Conservation (phyloP, 2,888 invertebrate species). For the Andrena haemorrhoa region DNA sequence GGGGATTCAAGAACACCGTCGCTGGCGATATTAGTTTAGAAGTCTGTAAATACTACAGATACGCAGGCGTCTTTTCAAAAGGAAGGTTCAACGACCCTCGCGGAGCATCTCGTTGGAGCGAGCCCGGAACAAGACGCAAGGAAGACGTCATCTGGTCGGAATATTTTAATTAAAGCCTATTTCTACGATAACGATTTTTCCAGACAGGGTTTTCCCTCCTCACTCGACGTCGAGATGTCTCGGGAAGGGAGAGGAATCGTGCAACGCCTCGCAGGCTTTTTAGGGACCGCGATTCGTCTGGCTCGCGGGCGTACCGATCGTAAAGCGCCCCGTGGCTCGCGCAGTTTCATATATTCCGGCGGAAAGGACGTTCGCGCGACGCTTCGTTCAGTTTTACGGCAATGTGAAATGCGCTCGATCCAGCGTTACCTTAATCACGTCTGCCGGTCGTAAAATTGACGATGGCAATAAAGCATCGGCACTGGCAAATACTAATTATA, state of each 20-base stretch:
- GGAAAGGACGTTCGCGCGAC: constrained; percentile 41
- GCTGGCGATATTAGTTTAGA: no score
- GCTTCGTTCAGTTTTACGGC: constrained; percentile 54
- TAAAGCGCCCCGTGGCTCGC: constrained; percentile 51
- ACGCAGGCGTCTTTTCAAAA: no score
- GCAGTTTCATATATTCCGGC: constrained; percentile 35
- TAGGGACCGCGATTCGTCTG: constrained; percentile 65
- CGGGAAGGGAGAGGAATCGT: constrained; percentile 29
- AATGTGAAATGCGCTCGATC: constrained; percentile 36
- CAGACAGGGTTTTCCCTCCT: constrained; percentile 22
- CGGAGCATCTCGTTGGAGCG: constrained; percentile 41
- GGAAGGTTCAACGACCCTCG: constrained; percentile 39
- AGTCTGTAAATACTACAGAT: no score
- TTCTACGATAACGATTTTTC: constrained; percentile 62
- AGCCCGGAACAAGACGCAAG: constrained; percentile 28
- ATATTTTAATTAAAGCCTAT: constrained; percentile 72
- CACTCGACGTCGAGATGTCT: constrained; percentile 30
- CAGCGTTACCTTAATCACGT: constrained; percentile 50
- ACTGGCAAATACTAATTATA: constrained; percentile 29
- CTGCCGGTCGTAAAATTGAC: constrained; percentile 37
- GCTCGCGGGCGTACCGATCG: constrained; percentile 60
- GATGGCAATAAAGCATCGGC: constrained; percentile 19
- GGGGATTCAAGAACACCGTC: not conserved
- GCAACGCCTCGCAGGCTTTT: constrained; percentile 57
- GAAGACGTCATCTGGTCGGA: constrained; percentile 49